These are phyloP conservation scores for Celastrina argiolus DNA, from an alignment of 2,888 invertebrate genomes.

Conservation along the genomic window DNA sequence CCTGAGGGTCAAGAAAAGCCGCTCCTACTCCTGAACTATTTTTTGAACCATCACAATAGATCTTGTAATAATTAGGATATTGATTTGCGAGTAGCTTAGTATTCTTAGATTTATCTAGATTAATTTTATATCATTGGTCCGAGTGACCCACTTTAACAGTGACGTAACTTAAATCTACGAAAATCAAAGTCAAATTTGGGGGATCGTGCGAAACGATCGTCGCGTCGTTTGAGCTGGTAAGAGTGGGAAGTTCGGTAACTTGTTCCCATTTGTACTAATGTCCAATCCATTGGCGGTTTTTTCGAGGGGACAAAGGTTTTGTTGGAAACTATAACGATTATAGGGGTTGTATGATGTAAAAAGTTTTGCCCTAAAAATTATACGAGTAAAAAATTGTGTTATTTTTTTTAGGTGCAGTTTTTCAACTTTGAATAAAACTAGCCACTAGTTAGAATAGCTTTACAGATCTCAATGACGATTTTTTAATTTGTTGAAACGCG, in stretches of 20 bases:
- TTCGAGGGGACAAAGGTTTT: constrained; percentile 18
- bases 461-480: no score
- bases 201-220: constrained; percentile 30
- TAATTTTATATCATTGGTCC: background rate
- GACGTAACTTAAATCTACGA: constrained; percentile 29
- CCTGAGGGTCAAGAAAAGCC: no score
- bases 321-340: constrained; percentile 6
- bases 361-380: background rate
- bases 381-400: background rate
- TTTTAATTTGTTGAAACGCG: no score
- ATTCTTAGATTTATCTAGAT: background rate
- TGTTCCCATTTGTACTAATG: constrained; percentile 23
- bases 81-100: no score
- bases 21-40: no score
- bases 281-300: constrained; percentile 22
- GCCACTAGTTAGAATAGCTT: no score
- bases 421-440: no score
- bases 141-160: background rate
- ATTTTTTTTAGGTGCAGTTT: no score
- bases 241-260: constrained; percentile 24
- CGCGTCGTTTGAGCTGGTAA: constrained; percentile 28
- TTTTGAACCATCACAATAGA: no score
- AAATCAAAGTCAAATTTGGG: constrained; percentile 37
- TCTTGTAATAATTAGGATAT: no score
- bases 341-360: background rate